Conservation (phyloP, 1,140 invertebrate species). For the Scylla paramamosain region DNA sequence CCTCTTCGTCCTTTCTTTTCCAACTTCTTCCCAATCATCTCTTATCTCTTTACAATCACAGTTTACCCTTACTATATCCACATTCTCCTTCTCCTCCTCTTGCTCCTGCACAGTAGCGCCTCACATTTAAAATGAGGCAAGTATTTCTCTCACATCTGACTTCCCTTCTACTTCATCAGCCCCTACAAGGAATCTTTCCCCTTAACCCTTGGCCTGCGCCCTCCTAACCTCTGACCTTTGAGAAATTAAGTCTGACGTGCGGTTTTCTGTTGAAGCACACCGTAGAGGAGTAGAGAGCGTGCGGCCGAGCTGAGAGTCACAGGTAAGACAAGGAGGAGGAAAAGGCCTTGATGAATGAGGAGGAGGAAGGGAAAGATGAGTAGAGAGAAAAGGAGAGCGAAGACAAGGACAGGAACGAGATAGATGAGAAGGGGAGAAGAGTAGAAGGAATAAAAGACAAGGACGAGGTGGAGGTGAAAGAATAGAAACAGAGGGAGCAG, state of each 20-base stretch:
- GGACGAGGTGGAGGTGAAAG: no score
- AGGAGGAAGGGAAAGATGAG: not conserved
- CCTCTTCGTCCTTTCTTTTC: no score
- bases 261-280: not conserved
- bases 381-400: not conserved
- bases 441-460: not conserved
- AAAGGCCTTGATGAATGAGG: not conserved
- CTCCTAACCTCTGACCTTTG: not conserved
- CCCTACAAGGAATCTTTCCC: not conserved
- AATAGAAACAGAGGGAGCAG: no score
- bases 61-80: no score
- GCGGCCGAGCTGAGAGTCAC: no score
- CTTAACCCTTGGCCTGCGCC: not conserved
- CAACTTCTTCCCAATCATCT: no score
- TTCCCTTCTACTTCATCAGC: not conserved
- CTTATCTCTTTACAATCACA: no score
- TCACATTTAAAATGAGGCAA: not conserved
- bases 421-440: not conserved
- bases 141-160: not conserved
- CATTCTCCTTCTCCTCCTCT: no score
- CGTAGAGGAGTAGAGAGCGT: not conserved
- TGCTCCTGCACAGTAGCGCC: not conserved
- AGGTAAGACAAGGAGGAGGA: not conserved
- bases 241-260: slow-evolving; percentile 1
- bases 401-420: not conserved